Evolutionary conservation across 2,797 vertebrate species (phyloP).

Genomic region (Chelidonichthys spinosus): DNA sequence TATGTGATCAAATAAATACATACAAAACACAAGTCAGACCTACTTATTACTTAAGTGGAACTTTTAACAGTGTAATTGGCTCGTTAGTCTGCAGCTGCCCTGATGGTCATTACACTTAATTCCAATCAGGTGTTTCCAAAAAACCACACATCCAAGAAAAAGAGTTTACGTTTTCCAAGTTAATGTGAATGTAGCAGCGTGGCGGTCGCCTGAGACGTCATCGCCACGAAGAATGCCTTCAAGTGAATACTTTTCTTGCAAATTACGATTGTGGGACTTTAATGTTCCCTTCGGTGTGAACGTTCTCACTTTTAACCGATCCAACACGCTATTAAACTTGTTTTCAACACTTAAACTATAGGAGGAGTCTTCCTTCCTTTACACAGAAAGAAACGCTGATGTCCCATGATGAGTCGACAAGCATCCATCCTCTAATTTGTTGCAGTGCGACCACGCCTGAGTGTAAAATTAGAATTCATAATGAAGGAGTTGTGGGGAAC

Average conservation of each 20-base stretch:
- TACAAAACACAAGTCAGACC: conserved; percentile 6
- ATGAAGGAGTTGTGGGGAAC: conserved; percentile 62
- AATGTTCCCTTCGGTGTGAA: not conserved
- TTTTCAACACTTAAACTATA: conserved; percentile 40
- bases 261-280: not conserved
- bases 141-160: conserved; percentile 28
- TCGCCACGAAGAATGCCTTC: not conserved
- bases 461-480: conserved; percentile 78
- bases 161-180: conserved; percentile 9
- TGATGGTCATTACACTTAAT: conserved; percentile 50
- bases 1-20: not conserved
- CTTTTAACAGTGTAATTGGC: conserved; percentile 31
- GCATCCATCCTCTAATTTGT: conserved; percentile 73
- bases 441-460: conserved; percentile 61
- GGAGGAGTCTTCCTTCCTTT: conserved; percentile 5
- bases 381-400: conserved; percentile 9
- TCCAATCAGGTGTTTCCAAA: conserved; percentile 43
- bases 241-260: not conserved
- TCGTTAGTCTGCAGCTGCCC: conserved; percentile 31
- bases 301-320: not conserved
- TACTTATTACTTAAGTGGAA: conserved; percentile 18
- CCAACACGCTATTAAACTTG: conserved; percentile 27
- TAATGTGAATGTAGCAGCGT: conserved; percentile 30
- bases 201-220: conserved; percentile 17
- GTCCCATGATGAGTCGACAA: conserved; percentile 52